These are phyloP conservation scores for Amazona guildingii DNA, from an alignment of 2,113 vertebrate genomes.

Conservation along the genomic window DNA sequence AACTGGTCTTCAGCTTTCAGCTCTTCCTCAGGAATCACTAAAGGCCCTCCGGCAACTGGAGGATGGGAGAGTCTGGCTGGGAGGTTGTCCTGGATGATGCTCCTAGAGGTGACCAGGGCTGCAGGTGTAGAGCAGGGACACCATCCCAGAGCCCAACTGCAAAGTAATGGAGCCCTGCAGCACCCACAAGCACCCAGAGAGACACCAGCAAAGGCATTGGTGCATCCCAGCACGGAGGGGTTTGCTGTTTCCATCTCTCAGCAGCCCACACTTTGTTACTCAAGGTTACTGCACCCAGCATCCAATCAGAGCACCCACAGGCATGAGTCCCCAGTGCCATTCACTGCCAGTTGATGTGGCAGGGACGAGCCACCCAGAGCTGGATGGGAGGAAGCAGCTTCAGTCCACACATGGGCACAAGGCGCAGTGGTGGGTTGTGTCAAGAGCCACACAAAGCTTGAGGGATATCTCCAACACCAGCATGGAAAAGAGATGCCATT, in stretches of 20 bases:
- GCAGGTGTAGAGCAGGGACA: accelerated
- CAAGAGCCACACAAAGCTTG: accelerated
- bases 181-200: background rate
- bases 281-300: accelerated
- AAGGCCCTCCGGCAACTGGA: background rate
- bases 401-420: background rate
- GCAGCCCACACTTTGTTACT: accelerated
- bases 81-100: background rate
- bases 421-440: background rate
- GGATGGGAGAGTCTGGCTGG: background rate
- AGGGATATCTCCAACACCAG: background rate
- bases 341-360: background rate
- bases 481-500: background rate
- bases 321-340: background rate
- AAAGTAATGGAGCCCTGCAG: background rate
- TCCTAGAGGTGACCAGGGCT: background rate
- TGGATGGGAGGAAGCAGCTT: background rate
- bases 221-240: background rate
- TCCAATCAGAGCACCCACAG: background rate
- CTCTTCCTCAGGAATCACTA: background rate
- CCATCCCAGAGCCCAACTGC: background rate
- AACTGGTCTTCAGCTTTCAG: background rate
- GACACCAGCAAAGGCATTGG: background rate
- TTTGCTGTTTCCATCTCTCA: background rate
- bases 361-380: background rate